A percentile compares a stretch with the other conserved stretches of the same genome.
Evolutionary conservation across 2,113 vertebrate species (phyloP).

Genomic region (Mus musculus): DNA sequence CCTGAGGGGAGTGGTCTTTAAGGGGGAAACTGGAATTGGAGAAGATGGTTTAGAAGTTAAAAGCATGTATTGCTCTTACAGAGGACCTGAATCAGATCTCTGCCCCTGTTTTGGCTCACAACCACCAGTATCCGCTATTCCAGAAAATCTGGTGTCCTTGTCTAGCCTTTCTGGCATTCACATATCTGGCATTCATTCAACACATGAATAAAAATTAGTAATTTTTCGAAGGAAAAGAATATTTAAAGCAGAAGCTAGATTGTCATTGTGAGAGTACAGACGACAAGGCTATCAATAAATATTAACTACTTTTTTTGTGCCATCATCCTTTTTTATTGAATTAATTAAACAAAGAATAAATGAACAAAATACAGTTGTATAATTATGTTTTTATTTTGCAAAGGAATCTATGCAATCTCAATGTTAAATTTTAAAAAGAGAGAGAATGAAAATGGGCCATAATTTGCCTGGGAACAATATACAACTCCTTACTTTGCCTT

Average conservation of each 20-base stretch:
- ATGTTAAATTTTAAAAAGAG: neutral
- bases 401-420: neutral
- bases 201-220: neutral
- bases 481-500: neutral
- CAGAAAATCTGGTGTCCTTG: neutral
- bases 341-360: conserved; percentile 3
- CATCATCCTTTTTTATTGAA: neutral
- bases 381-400: neutral
- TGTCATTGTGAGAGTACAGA: neutral
- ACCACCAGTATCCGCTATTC: neutral
- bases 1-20: neutral
- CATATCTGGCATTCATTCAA: neutral
- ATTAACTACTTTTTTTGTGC: neutral
- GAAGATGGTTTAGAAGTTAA: neutral
- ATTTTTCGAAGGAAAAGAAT: neutral
- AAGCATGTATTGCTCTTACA: neutral
- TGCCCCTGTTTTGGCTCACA: neutral
- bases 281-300: neutral
- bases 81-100: neutral
- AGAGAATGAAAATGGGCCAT: neutral
- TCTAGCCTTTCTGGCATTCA: neutral
- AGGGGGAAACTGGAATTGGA: neutral
- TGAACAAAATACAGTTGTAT: neutral
- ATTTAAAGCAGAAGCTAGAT: neutral
- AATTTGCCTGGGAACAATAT: neutral